Evolutionary conservation across 2,113 vertebrate species (phyloP), one percentile per base, ranked within the genome.

Genomic region (Canis aureus): DNA sequence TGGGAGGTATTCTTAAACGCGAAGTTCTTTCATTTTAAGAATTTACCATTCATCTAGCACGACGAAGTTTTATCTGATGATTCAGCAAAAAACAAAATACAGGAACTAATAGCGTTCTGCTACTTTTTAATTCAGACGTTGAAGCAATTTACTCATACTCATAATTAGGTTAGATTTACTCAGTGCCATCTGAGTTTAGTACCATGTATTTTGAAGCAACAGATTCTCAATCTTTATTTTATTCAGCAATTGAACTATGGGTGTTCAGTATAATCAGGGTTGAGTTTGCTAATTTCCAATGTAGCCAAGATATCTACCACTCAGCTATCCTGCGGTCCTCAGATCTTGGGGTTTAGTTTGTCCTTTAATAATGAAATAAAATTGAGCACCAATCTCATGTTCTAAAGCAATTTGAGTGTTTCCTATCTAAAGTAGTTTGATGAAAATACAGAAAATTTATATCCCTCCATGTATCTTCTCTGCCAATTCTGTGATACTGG

Each of bases 341-440:
- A 87, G 22, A 80, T 80, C 9, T n/a, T 20, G 64, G 22, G 0
- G 5, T 1, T 81, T 19, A 81, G 43, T 73, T 76, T 82, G 32
- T 60, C 74, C 81, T 89, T 89, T n/a, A 87, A 76, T 62, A 79
- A 10, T 79, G 13, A 84, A 89, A 57, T 85, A 85, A 60, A 85
- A 74, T 13, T 66, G 38, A 84, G 19, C 5, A 64, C 5, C 11
- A 94, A 64, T 1, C 51, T 25, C 29, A 69, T 20, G 6, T 84
- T 91, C 17, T 69, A 76, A 92, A 29, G 16, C 22, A 85, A 85
- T 60, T 69, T 20, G 9, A 43, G 43, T 23, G 49, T 49, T 17
- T 91, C 11, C 15, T 91, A 3, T 53, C 25, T n/a, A 23, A 49
- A 91, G 60, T 15, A 76, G 19, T 80, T 83, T 74, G 57, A 64